Conservation (phyloP, 2,113 vertebrate species). For the Copsychus sechellarum region DNA sequence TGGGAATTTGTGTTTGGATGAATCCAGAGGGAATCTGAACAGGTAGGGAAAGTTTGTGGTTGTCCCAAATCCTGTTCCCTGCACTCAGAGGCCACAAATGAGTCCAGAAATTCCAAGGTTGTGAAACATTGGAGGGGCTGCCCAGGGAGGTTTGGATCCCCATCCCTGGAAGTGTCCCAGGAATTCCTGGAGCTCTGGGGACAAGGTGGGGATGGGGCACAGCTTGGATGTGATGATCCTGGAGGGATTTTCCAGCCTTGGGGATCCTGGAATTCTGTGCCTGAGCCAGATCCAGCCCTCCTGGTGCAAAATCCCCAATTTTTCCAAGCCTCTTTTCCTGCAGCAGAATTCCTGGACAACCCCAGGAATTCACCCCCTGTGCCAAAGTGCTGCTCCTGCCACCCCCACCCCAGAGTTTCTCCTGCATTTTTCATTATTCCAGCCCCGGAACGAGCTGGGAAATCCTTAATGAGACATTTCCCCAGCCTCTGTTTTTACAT, state of each 20-base stretch:
- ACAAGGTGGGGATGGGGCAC: no score
- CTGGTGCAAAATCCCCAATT: no score
- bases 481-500: slow-evolving; percentile 74
- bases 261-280: no score
- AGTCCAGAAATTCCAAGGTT: neutral
- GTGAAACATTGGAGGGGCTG: neutral
- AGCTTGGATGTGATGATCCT: no score
- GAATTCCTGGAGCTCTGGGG: neutral
- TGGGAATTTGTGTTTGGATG: neutral
- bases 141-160: neutral
- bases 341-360: neutral
- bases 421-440: slow-evolving; percentile 65
- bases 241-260: no score
- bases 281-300: no score
- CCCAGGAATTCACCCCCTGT: neutral
- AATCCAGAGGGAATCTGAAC: neutral
- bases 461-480: slow-evolving; percentile 79
- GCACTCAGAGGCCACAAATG: fast-evolving
- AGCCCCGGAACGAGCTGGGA: slow-evolving; percentile 62
- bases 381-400: slow-evolving; percentile 22
- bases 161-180: neutral
- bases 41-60: neutral
- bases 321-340: neutral
- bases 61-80: neutral
- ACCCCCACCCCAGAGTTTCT: neutral